These are phyloP conservation scores for Oenanthe melanoleuca DNA, from an alignment of 2,113 vertebrate genomes.

Conservation along the genomic window DNA sequence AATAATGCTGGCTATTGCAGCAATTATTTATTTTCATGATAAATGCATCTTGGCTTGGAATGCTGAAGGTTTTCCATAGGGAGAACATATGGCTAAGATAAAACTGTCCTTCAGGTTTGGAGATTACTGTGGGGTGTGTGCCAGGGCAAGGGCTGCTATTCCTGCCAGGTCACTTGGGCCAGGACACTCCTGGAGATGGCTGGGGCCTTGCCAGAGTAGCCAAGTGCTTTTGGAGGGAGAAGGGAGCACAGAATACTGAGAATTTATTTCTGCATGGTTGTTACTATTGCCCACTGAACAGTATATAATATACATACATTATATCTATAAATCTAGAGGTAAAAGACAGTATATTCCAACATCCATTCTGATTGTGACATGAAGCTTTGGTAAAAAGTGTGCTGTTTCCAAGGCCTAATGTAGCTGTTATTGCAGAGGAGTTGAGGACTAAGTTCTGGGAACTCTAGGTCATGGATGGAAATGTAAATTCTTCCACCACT, in stretches of 20 bases:
- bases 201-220: neutral
- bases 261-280: neutral
- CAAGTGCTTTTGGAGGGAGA: neutral
- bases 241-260: neutral
- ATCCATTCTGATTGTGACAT: neutral
- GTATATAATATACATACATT: too few relatives aligned
- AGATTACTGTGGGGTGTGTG: too few relatives aligned
- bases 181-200: neutral
- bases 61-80: neutral
- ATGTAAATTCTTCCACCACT: neutral
- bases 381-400: neutral
- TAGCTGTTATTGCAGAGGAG: neutral
- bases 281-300: neutral
- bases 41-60: neutral
- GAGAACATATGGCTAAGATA: neutral
- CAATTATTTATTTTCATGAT: neutral
- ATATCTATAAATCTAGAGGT: neutral
- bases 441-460: neutral
- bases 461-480: neutral
- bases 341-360: neutral
- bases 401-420: neutral
- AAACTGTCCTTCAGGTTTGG: neutral
- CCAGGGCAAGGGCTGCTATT: neutral
- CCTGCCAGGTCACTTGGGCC: neutral
- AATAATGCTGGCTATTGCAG: neutral